A percentile compares a stretch with the other conserved stretches of the same genome.
Conservation (phyloP, 2,888 invertebrate genomes). For the Caradrina kadenii region DNA sequence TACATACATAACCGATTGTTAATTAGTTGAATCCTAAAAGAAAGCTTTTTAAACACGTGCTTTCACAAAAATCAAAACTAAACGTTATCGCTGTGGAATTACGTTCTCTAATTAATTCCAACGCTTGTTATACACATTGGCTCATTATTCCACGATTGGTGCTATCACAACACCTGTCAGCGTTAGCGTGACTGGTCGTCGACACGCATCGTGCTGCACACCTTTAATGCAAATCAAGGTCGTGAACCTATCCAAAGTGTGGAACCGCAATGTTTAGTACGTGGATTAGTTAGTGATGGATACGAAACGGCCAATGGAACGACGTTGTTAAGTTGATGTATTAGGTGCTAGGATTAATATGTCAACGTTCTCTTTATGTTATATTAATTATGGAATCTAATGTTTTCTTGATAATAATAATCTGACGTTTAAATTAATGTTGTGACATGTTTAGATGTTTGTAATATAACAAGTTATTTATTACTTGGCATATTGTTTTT, state of each 20-base stretch:
- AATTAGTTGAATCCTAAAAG: not conserved
- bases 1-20: not conserved
- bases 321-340: slow-evolving; percentile 27
- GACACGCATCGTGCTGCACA: slow-evolving; percentile 54
- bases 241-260: slow-evolving; percentile 63
- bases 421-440: slow-evolving; percentile 40
- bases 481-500: slow-evolving; percentile 3
- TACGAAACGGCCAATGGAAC: slow-evolving; percentile 36
- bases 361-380: slow-evolving; percentile 40
- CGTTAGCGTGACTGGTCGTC: slow-evolving; percentile 30
- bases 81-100: slow-evolving; percentile 50
- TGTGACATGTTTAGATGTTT: slow-evolving; percentile 15
- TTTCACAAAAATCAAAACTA: slow-evolving; percentile 15
- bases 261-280: slow-evolving; percentile 33
- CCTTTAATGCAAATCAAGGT: slow-evolving; percentile 71
- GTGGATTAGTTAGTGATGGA: slow-evolving; percentile 42
- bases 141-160: slow-evolving; percentile 46
- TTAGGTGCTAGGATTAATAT: slow-evolving; percentile 44
- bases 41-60: not conserved
- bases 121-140: slow-evolving; percentile 42
- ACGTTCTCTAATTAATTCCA: slow-evolving; percentile 60
- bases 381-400: slow-evolving; percentile 41
- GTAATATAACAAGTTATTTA: slow-evolving; percentile 10
- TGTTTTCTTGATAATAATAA: slow-evolving; percentile 26
- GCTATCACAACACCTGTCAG: slow-evolving; percentile 60